These are phyloP conservation scores for Ageneiosus marmoratus DNA, from an alignment of 2,113 vertebrate species.

Conservation along the genomic window DNA sequence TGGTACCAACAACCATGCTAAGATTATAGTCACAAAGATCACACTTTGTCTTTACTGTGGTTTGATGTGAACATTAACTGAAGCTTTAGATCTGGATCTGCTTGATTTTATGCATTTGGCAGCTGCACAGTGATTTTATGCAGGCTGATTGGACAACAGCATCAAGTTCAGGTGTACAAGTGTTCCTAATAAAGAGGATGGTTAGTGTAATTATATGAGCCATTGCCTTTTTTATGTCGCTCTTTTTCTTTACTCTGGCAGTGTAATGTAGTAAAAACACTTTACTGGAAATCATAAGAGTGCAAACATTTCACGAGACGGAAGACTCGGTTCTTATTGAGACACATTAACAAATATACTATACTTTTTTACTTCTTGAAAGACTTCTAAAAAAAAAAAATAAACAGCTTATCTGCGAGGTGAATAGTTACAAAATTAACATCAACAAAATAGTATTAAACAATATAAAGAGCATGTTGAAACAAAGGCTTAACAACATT, in stretches of 20 bases:
- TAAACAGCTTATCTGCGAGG: neutral
- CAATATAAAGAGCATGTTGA: neutral
- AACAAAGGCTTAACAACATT: neutral
- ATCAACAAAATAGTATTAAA: neutral
- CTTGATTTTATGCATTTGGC: too few relatives aligned
- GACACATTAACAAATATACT: neutral
- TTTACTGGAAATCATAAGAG: neutral
- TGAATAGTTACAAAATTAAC: neutral
- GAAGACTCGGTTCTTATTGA: neutral
- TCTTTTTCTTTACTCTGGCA: neutral
- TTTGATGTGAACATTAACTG: too few relatives aligned
- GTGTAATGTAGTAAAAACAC: neutral
- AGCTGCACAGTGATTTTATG: too few relatives aligned
- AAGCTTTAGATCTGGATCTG: too few relatives aligned
- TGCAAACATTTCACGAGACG: neutral
- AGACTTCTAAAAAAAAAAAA: neutral
- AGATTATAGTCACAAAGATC: too few relatives aligned
- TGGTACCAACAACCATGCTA: too few relatives aligned
- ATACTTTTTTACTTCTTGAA: neutral
- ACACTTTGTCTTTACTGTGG: too few relatives aligned
- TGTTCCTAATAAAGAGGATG: too few relatives aligned
- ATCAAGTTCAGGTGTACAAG: too few relatives aligned
- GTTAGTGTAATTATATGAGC: too few relatives aligned
- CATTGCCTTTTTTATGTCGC: neutral
- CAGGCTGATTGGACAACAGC: too few relatives aligned